Base-by-base conservation (phyloP, 2,113 vertebrate species). In the Thamnophis sirtalis region DNA sequence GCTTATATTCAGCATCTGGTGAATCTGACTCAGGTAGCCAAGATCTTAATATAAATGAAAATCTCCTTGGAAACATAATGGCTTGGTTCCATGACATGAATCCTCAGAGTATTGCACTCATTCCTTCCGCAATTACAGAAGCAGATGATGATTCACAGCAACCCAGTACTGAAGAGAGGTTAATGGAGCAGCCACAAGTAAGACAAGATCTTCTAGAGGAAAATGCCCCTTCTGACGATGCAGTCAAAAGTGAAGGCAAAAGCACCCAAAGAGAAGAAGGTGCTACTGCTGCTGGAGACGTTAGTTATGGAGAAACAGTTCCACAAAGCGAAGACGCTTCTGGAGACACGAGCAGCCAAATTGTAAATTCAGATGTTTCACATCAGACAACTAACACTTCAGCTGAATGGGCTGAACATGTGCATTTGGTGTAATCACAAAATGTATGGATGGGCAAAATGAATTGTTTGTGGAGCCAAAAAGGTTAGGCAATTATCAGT, bases 11-110 rank as follows among this genome's bases (percentile, higher is more conserved):
- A 38, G 97, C 97, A 2, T 97, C 97, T 48, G 97, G 97, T 15
- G 98, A 98, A n/a, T 96, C 96, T 13, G 97, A 98, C 89, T 98
- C 98, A 63, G 94, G 97, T 91, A 95, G 94, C 90, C 97, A 97
- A 28, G 98, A 98, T 55, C 97, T 98, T 54, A 97, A 97, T 53
- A 96, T 98, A 93, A 98, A 85, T 92, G 98, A 99, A 94, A 99
- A 99, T 96, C 98, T 99, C 49, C 98, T 99, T 90, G 99, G 99
- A 93, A 99, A 99, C 95, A 99, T 99, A 94, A 99, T 99, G 99
- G 99, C 99, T 91, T 99, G 99, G 99, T 99, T 99, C 97, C 99
- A 99, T 89, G 99, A 99, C 96, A 99, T 99, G 98, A 99, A 99
- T 96, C 99, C 99, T 89, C 99, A 99, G 96, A 99, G 98, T 90